These are phyloP conservation scores for Streblospio benedicti DNA, from an alignment of 1,140 invertebrate genomes.

Conservation along the genomic window DNA sequence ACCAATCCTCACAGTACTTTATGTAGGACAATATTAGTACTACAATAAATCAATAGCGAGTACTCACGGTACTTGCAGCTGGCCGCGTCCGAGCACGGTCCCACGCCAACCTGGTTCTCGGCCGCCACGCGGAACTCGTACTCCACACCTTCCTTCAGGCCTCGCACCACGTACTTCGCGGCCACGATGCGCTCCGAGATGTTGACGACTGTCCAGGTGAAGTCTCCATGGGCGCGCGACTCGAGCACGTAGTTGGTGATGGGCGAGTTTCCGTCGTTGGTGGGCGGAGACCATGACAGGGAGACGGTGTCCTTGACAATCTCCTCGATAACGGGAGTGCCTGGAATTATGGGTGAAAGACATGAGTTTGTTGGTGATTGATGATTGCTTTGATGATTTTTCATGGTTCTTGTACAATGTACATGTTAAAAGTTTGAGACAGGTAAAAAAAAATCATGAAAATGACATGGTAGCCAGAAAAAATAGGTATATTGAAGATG, in stretches of 20 bases:
- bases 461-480: too few species aligned
- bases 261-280: conserved; percentile 55
- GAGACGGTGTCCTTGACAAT: conserved; percentile 89
- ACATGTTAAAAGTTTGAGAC: too few species aligned
- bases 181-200: neutral
- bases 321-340: conserved; percentile 71
- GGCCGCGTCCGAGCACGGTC: conserved; percentile 75
- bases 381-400: too few species aligned
- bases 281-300: conserved; percentile 76
- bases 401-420: too few species aligned
- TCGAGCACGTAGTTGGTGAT: conserved; percentile 20
- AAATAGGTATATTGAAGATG: too few species aligned
- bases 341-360: too few species aligned
- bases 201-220: conserved; percentile 15
- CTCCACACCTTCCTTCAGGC: conserved; percentile 70
- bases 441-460: too few species aligned
- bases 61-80: too few species aligned
- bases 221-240: conserved; percentile 54
- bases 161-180: conserved; percentile 39
- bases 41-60: too few species aligned
- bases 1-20: conserved; percentile 69
- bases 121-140: conserved; percentile 89
- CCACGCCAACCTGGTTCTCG: conserved; percentile 85
- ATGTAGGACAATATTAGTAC: too few species aligned
- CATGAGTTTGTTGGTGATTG: too few species aligned